Evolutionary conservation across 2,113 vertebrate species (phyloP), one percentile per base, ranked within the genome.

Genomic region (Callionymus lyra): DNA sequence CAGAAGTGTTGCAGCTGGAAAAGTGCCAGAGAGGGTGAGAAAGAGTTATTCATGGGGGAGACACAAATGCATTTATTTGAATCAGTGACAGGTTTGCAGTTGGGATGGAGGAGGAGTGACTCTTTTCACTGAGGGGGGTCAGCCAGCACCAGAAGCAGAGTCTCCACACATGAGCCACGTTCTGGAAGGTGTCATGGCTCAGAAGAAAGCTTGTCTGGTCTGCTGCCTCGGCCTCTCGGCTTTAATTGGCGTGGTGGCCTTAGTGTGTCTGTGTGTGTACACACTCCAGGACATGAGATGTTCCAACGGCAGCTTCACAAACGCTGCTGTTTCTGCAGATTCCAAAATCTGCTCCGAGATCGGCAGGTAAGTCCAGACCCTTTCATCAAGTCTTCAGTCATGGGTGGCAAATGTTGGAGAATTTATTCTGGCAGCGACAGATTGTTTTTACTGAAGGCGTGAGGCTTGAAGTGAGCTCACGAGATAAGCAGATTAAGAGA

Each of bases 401-500:
- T 21, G 2, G 9, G 4, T 11, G 9, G 13, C 12, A 19, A 19
- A 19, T 18, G 12, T 13, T 2, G 6, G 2, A 2, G 17, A 12
- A 6, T 42, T 12, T 42, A 9, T 31, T 42, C 17, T 9, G 6
- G 41, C 21, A 10, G 21, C 21, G 2, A 32, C 42, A 12, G 15
- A 17, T 32, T 15, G 5, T 33, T 31, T 36, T 36, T 34, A 4
- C 1, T 41, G 13, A 4, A 15, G 12, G 1, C 6, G 16, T 10
- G 36, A 37, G 41, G 45, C 58, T 47, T 47, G 45, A 50, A 38
- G 6, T 33, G 41, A 48, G 46, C 38, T 19, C 12, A 40, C 53
- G 42, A 2, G 38, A 45, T 82, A 75, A 82, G 56, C 59, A 46
- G 77, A 57, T 80, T 76, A 76, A 71, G 70, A 73, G 76, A 66